These are phyloP conservation scores for Typhlichthys eigenmanni DNA, from an alignment of 2,797 vertebrate species.

Conservation along the genomic window DNA sequence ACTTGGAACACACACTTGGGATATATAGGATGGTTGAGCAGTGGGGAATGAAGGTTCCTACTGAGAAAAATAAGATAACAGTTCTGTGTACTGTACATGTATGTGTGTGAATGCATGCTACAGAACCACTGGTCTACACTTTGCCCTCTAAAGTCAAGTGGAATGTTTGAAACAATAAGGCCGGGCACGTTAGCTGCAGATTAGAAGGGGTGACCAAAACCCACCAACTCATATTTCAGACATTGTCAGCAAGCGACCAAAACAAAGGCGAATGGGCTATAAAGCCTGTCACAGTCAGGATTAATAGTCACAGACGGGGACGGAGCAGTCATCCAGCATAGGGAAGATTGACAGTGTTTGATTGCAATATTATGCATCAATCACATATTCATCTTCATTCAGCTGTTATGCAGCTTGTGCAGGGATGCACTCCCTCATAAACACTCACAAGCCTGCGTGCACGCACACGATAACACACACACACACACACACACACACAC, in stretches of 20 bases:
- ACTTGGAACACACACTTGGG: constrained; percentile 22
- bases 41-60: constrained; percentile 46
- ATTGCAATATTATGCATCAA: constrained; percentile 68
- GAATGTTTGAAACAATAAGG: constrained; percentile 8
- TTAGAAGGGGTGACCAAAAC: constrained; percentile 44
- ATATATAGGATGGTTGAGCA: constrained; percentile 47
- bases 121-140: constrained; percentile 9
- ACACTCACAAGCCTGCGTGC: background rate
- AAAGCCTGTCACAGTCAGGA: constrained; percentile 56
- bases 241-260: constrained; percentile 53
- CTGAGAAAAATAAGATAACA: constrained; percentile 67
- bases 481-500: background rate
- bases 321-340: constrained; percentile 43
- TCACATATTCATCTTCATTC: constrained; percentile 47
- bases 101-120: constrained; percentile 9
- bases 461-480: background rate
- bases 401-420: constrained; percentile 27
- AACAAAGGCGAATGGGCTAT: constrained; percentile 53
- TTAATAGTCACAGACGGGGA: constrained; percentile 46
- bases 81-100: background rate
- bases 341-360: constrained; percentile 62
- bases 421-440: background rate
- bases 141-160: constrained; percentile 5
- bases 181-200: constrained; percentile 30
- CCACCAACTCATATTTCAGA: constrained; percentile 44